phyloP scores from a whole-genome alignment of 2,888 invertebrate genomes.

The Meganola albula region DNA sequence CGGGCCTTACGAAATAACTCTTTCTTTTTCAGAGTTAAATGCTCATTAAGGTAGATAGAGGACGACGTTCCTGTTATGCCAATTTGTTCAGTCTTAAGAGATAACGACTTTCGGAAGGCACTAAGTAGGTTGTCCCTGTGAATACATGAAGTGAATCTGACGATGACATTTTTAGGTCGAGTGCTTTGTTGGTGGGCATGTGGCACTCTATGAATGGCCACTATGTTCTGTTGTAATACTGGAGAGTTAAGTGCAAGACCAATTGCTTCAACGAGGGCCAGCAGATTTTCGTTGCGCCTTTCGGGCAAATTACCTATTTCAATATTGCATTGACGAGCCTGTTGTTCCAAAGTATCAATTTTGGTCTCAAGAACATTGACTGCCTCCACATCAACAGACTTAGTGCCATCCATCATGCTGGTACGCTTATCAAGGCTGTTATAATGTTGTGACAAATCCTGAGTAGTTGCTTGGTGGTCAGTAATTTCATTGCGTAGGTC shows the following conservation, averaged over 20 bases:
- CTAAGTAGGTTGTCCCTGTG: constrained; percentile 1
- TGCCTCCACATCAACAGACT: no score
- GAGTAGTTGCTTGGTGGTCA: no score
- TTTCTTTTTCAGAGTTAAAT: neutral
- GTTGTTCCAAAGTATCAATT: constrained; percentile 5
- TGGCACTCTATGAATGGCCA: constrained; percentile 3
- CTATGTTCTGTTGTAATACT: neutral
- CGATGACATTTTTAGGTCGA: constrained; percentile 2
- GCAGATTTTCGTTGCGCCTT: constrained; percentile 2
- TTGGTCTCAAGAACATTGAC: neutral
- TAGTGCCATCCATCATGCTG: no score
- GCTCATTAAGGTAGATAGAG: constrained; percentile 1
- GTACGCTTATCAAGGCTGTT: no score
- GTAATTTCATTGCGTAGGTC: no score
- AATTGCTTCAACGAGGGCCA: neutral
- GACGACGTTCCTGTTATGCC: neutral
- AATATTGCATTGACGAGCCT: constrained; percentile 5
- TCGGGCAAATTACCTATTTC: constrained; percentile 6
- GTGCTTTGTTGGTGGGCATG: constrained; percentile 2
- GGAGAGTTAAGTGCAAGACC: neutral
- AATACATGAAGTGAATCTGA: neutral
- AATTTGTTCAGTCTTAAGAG: neutral
- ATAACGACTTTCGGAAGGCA: neutral
- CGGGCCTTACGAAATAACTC: constrained; percentile 3
- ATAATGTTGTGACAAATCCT: no score